Evolutionary conservation across 2,797 vertebrate genomes (phyloP), one percentile per base, ranked within the genome.

Genomic region (Sebastes oblongus): DNA sequence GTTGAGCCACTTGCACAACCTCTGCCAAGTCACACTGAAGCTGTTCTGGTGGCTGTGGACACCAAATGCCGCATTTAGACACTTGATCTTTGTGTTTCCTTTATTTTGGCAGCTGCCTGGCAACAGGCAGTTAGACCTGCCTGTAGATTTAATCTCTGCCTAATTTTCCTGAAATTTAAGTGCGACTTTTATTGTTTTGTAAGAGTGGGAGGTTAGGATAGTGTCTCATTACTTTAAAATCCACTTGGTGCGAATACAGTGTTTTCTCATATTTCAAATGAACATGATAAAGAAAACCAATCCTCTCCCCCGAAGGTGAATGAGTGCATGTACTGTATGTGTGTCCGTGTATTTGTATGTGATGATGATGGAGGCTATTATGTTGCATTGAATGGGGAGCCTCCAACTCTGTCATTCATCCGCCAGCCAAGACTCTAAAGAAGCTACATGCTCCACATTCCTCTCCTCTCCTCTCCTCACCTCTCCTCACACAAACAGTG

Each of bases 391-490:
- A 90, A 91, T 91, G 80, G 81, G 82, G 83, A 88, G 78, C 88
- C 84, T 88, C 85, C 70, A 84, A 76, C 82, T 75, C 85, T 86
- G 85, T 90, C 86, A 87, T 85, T 93, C 88, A 81, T 79, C 82
- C 85, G 84, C 82, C 76, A 89, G 88, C 86, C 77, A 80, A 83
- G 75, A 82, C 79, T 88, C 85, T 81, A 83, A 87, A 91, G 89
- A 88, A 85, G 80, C 89, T 78, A 82, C 90, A 87, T 93, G 86
- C 85, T 90, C 90, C 79, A 92, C 91, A 95, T 94, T 95, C 94
- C 91, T 89, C 83, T 83, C 66, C 72, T 78, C 87, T 88, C 88
- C 86, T 80, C 78, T 80, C 77, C 60, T 67, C 85, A 67, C 62
- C 55, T 72, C 81, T 77, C 56, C 75, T 80, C 83, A 79, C 83